Percentiles rank a stretch among this genome's conserved stretches.
Evolutionary conservation across 1,140 invertebrate species (phyloP).

Genomic region (Ladona fulva): DNA sequence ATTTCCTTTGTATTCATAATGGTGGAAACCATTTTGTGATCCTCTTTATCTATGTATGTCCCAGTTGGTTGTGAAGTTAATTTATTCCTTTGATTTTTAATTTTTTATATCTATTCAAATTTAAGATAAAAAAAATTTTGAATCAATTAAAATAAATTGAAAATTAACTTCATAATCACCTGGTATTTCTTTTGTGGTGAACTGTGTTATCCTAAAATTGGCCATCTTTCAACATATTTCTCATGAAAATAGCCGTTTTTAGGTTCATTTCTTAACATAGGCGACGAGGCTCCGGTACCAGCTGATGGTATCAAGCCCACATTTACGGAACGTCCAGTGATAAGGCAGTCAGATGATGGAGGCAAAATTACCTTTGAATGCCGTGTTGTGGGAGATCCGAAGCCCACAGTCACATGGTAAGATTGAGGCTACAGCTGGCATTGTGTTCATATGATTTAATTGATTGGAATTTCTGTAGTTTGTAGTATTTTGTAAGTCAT

Average conservation of each 20-base stretch:
- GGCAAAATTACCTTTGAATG: slow-evolving; percentile 90
- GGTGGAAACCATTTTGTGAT: not conserved
- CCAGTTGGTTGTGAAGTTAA: no score
- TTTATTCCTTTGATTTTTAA: not conserved
- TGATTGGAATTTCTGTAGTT: no score
- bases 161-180: not conserved
- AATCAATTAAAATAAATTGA: not conserved
- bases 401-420: slow-evolving; percentile 86
- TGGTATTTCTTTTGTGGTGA: slow-evolving; percentile 10
- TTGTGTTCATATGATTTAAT: no score
- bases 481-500: no score
- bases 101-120: not conserved
- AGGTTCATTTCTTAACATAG: slow-evolving; percentile 44
- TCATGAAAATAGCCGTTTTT: slow-evolving; percentile 30
- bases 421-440: slow-evolving; percentile 34
- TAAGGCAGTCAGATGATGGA: slow-evolving; percentile 88
- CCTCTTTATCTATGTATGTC: no score
- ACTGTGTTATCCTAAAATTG: not conserved
- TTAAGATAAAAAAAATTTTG: not conserved
- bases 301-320: slow-evolving; percentile 86
- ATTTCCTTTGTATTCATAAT: not conserved
- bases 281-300: slow-evolving; percentile 83
- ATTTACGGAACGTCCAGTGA: slow-evolving; percentile 92
- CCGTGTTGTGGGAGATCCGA: slow-evolving; percentile 88
- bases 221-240: slow-evolving; percentile 17